Conservation (phyloP, 2,113 vertebrate genomes). For the Empidonax alnorum region DNA sequence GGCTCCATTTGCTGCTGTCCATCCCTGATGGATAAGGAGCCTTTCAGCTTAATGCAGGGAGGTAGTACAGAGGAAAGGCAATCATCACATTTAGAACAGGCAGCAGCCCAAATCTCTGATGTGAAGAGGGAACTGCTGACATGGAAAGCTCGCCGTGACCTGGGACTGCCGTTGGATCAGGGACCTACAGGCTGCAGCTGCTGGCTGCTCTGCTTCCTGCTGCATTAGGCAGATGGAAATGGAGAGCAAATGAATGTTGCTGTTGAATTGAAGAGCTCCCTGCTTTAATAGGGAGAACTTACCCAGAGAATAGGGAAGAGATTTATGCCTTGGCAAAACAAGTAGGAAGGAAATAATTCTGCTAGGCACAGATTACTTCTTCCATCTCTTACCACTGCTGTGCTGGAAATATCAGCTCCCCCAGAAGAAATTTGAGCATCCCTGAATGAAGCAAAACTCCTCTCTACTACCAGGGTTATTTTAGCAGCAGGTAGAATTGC, state of each 20-base stretch:
- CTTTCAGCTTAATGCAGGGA: neutral
- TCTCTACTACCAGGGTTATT: neutral
- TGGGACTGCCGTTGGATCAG: neutral
- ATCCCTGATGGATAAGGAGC: neutral
- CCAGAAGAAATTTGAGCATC: neutral
- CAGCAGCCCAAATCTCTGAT: too few species aligned
- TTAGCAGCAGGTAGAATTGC: neutral
- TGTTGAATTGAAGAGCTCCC: neutral
- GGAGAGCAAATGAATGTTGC: neutral
- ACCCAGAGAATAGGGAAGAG: neutral
- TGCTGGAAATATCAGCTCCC: neutral
- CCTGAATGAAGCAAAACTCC: neutral
- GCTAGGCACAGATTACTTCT: neutral
- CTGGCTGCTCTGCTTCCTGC: neutral
- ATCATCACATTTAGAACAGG: neutral
- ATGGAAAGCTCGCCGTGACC: accelerated
- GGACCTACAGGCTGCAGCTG: neutral
- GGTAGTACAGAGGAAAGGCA: neutral
- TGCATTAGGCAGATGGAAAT: neutral
- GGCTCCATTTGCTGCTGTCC: neutral
- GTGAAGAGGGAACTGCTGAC: neutral
- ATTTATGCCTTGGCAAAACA: neutral
- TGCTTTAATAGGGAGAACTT: neutral
- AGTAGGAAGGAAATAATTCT: neutral
- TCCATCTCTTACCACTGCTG: neutral